Conservation (phyloP, 2,888 invertebrate genomes). For the Drosophila limbata region DNA sequence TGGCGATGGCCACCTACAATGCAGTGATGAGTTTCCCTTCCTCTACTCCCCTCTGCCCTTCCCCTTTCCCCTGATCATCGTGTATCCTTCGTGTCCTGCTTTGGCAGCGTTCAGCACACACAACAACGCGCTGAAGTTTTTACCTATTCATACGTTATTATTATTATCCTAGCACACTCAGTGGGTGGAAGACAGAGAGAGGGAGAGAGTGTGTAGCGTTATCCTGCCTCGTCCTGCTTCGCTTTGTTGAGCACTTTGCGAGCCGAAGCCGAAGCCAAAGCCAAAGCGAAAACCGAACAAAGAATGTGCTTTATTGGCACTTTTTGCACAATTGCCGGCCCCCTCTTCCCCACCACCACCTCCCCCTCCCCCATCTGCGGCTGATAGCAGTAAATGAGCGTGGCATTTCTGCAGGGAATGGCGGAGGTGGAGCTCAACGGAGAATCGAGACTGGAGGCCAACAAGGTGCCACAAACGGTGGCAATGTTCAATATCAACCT, state of each 20-base stretch:
- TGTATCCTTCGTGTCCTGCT: constrained; percentile 21
- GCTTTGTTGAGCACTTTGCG: constrained; percentile 82
- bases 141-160: constrained; percentile 83
- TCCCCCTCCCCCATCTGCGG: constrained; percentile 3
- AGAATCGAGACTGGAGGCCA: constrained; percentile 36
- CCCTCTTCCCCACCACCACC: background rate
- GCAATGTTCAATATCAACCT: constrained; percentile 38
- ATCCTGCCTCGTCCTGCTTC: constrained; percentile 52
- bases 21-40: constrained; percentile 54
- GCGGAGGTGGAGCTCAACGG: constrained; percentile 21
- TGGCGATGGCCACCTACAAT: constrained; percentile 67
- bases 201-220: constrained; percentile 58
- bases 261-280: constrained; percentile 60
- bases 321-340: constrained; percentile 80
- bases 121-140: constrained; percentile 63
- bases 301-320: constrained; percentile 85
- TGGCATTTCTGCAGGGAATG: constrained; percentile 46
- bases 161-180: constrained; percentile 76
- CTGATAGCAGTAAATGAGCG: constrained; percentile 72
- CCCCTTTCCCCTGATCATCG: background rate
- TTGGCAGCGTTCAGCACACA: constrained; percentile 36
- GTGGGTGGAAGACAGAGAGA: constrained; percentile 40
- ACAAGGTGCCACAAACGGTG: constrained; percentile 66
- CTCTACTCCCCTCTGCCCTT: background rate
- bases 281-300: constrained; percentile 68